phyloP scores from a whole-genome alignment of 2,888 invertebrate genomes.

The Amorpha juglandis region DNA sequence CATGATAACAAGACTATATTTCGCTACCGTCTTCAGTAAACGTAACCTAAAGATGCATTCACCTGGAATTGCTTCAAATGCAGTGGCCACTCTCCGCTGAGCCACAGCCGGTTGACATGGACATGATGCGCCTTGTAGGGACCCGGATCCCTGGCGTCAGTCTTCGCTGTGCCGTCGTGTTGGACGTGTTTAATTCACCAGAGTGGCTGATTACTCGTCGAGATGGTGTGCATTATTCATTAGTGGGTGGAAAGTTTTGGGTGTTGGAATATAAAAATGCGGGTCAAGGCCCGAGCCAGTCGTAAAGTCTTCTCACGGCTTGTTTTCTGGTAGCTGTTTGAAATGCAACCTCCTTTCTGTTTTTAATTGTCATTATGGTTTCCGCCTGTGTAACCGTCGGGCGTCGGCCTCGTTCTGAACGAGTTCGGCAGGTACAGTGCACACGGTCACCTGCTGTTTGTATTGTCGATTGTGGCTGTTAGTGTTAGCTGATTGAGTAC shows the following conservation, averaged over 20 bases:
- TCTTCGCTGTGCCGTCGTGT: not conserved
- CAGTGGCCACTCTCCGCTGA: too few species aligned
- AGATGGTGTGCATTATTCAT: slow-evolving; percentile 61
- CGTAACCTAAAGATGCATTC: too few species aligned
- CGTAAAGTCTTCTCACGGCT: slow-evolving; percentile 37
- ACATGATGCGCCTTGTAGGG: too few species aligned
- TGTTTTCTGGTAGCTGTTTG: slow-evolving; percentile 45
- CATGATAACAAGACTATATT: not conserved
- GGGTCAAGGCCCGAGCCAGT: slow-evolving; percentile 55
- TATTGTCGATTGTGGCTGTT: not conserved
- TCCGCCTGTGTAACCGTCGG: slow-evolving; percentile 42
- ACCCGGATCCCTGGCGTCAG: not conserved
- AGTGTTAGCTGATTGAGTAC: not conserved
- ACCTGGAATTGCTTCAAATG: too few species aligned
- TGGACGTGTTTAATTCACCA: slow-evolving; percentile 39
- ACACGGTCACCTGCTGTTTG: not conserved
- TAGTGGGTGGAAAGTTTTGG: slow-evolving; percentile 63
- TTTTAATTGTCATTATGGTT: slow-evolving; percentile 54
- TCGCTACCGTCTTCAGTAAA: too few species aligned
- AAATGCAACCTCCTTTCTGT: slow-evolving; percentile 60
- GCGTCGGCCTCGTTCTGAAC: slow-evolving; percentile 21
- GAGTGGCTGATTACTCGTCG: slow-evolving; percentile 35
- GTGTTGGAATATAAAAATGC: slow-evolving; percentile 65
- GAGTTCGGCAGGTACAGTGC: not conserved
- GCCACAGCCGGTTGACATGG: too few species aligned